phyloP scores from a whole-genome alignment of 2,888 invertebrate genomes.

The Plusia festucae region DNA sequence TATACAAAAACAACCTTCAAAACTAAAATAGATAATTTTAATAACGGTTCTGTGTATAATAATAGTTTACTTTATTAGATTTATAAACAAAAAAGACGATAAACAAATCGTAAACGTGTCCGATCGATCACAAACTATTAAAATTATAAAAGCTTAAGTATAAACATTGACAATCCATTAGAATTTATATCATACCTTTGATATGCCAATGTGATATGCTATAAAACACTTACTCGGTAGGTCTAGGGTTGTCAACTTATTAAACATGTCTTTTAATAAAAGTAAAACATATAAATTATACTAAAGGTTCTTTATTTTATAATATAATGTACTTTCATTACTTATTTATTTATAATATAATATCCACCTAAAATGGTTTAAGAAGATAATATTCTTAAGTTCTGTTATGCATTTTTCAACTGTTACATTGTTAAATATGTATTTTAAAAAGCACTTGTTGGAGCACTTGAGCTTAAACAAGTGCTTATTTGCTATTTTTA shows the following conservation, averaged over 20 bases:
- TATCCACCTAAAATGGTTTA: too few species aligned
- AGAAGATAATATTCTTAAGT: too few species aligned
- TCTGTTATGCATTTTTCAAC: too few species aligned
- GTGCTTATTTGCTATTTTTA: too few species aligned
- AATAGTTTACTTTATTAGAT: conserved; percentile 5
- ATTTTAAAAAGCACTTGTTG: too few species aligned
- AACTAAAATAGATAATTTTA: not conserved
- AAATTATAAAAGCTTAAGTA: conserved; percentile 37
- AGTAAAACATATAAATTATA: too few species aligned
- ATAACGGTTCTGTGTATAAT: not conserved
- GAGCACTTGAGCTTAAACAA: too few species aligned
- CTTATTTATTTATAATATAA: too few species aligned
- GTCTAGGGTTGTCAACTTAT: not conserved
- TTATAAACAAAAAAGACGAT: not conserved
- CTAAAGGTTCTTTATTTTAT: too few species aligned
- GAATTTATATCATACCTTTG: conserved; percentile 24
- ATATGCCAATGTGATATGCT: conserved; percentile 13
- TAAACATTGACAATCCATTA: conserved; percentile 41
- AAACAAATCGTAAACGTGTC: conserved; percentile 10
- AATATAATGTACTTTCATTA: too few species aligned
- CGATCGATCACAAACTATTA: conserved; percentile 47
- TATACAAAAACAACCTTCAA: not conserved
- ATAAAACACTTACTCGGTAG: not conserved
- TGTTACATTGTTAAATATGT: too few species aligned
- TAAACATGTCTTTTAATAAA: too few species aligned